phyloP scores from a whole-genome alignment of 2,888 invertebrate species.

The Cheilosia pagana region DNA sequence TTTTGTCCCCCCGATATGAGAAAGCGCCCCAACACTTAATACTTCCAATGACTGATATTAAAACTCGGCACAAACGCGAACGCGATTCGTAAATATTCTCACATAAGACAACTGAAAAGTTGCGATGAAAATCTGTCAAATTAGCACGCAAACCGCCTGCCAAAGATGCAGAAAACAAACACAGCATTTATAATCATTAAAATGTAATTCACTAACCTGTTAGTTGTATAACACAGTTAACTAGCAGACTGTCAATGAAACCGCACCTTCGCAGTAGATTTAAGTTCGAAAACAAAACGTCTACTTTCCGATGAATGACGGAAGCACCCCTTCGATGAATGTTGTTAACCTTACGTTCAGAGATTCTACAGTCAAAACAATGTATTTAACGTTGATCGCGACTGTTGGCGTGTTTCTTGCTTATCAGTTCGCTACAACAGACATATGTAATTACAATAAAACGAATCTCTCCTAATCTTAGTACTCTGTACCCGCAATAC shows the following conservation, averaged over 20 bases:
- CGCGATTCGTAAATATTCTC: neutral
- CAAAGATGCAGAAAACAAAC: neutral
- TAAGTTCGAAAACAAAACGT: neutral
- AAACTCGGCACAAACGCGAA: neutral
- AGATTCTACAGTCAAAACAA: conserved; percentile 1
- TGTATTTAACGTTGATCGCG: neutral
- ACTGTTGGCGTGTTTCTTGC: neutral
- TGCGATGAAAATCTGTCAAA: neutral
- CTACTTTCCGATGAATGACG: neutral
- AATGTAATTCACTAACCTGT: neutral
- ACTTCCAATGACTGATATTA: too few species aligned
- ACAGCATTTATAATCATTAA: neutral
- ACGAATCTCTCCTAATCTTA: neutral
- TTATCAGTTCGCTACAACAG: neutral
- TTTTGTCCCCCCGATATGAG: too few species aligned
- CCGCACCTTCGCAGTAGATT: neutral
- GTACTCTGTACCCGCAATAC: neutral
- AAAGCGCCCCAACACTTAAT: too few species aligned
- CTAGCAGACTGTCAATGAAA: neutral
- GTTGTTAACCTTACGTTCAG: neutral
- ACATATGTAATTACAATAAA: neutral
- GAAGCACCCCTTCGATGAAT: neutral
- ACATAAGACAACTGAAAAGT: neutral
- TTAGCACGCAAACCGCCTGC: neutral
- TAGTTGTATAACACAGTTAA: neutral